Base-by-base conservation (phyloP, 2,113 vertebrate genomes). In the Phylloscopus trochilus region DNA sequence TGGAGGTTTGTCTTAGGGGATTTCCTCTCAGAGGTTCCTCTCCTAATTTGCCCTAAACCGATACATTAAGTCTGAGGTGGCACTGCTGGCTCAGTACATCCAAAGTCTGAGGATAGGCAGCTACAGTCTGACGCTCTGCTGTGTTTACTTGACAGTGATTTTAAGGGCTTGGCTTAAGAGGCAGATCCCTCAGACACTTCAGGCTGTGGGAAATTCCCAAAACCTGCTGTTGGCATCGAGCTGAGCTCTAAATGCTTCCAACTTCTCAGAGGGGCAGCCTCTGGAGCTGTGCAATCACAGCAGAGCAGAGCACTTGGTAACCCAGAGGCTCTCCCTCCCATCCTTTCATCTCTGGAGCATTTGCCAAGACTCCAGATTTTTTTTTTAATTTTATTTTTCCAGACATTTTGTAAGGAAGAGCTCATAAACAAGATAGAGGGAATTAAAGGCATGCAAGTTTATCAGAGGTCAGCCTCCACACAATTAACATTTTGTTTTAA, bases 71-170 rank as follows among this genome's bases (percentile, higher is more conserved):
- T 27, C 21, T 15, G 74, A 56, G 31, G 24, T 12, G 12, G 28
- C n/a, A 24, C 13, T 7, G 51, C 13, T 47, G 37, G 22, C 15
- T 41, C 0, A 0, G 2, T 15, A 9, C 4, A 3, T 0, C 23
- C 31, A 23, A 21, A 28, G 7, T 11, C 22, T 70, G 37, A 28
- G 51, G 44, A 35, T 0, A 28, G 11, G 22, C n/a, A 77, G 51
- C 26, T 24, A 2, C 30, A 55, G 26, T 1, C 41, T 20, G 51
- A 13, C 10, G 70, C 41, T 85, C 62, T 86, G 56, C 62, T 46
- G 7, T 1, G 10, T n/a, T 31, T 30, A 5, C 74, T 44, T 43
- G 41, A 17, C 43, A 24, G 24, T 6, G 31, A 24, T 19, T n/a
- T 39, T 7, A 14, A 44, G 72, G 39, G 28, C 24, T 30, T 53